Conservation (phyloP, 2,797 vertebrate species). For the Gymnothorax reevesii region DNA sequence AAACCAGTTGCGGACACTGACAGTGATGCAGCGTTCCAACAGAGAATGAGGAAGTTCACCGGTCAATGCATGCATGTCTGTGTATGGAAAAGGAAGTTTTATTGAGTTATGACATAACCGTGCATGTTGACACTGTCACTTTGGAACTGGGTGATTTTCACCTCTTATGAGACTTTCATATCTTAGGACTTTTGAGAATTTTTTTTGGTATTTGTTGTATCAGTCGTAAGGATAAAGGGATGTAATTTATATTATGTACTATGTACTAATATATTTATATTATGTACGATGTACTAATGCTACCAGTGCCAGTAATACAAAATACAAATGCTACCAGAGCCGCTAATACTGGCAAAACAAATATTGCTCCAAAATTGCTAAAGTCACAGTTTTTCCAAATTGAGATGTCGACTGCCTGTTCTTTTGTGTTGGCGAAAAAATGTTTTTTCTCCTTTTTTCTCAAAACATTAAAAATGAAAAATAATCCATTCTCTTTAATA, state of each 20-base stretch:
- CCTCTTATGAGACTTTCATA: background rate
- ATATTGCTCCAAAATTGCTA: background rate
- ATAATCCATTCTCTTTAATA: too few relatives aligned
- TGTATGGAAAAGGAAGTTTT: background rate
- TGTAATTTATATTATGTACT: too few relatives aligned
- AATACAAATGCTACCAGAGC: background rate
- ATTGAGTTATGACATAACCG: background rate
- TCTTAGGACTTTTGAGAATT: background rate
- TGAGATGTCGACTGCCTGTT: too few relatives aligned
- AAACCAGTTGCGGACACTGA: slow-evolving; percentile 36
- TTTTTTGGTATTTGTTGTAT: background rate
- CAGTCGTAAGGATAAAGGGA: background rate
- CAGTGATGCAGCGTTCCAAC: slow-evolving; percentile 42
- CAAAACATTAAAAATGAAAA: too few relatives aligned
- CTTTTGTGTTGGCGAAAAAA: too few relatives aligned
- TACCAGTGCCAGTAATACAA: too few relatives aligned
- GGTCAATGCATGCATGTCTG: background rate
- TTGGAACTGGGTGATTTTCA: background rate
- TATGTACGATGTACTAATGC: too few relatives aligned
- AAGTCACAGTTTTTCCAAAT: background rate
- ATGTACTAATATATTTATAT: too few relatives aligned
- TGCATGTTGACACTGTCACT: background rate
- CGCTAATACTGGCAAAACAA: background rate
- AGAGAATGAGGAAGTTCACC: slow-evolving; percentile 23
- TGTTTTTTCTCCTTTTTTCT: too few relatives aligned